These are phyloP conservation scores for Stenopsyche tienmushanensis DNA, from an alignment of 1,140 invertebrate genomes.

Conservation along the genomic window DNA sequence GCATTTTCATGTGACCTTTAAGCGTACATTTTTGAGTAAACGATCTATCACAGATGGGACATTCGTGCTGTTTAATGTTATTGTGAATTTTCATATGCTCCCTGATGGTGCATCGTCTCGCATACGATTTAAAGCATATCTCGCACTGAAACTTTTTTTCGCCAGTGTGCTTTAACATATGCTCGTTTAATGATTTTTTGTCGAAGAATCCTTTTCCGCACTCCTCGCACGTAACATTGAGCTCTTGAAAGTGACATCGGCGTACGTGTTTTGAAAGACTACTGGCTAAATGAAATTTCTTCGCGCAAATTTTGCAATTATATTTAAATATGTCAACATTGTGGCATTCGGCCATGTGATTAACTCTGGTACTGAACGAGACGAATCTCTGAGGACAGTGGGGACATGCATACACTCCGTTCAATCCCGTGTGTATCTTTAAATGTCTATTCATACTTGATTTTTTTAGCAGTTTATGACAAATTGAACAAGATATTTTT, in stretches of 20 bases:
- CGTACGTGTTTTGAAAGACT: slow-evolving; percentile 51
- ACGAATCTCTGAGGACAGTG: slow-evolving; percentile 57
- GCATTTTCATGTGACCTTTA: slow-evolving; percentile 49
- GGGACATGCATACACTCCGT: slow-evolving; percentile 43
- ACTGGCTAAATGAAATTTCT: slow-evolving; percentile 48
- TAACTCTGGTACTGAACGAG: slow-evolving; percentile 50
- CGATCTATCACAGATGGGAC: slow-evolving; percentile 10
- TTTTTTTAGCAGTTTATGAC: slow-evolving; percentile 18
- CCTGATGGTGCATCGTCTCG: slow-evolving; percentile 67
- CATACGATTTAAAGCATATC: slow-evolving; percentile 63
- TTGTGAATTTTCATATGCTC: slow-evolving; percentile 64
- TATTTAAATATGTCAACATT: slow-evolving; percentile 47
- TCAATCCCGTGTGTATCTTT: slow-evolving; percentile 28
- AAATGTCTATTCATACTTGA: slow-evolving; percentile 30
- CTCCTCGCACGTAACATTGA: slow-evolving; percentile 48
- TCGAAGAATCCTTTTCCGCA: slow-evolving; percentile 51
- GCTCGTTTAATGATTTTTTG: slow-evolving; percentile 45
- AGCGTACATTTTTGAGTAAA: slow-evolving; percentile 51
- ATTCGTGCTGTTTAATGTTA: slow-evolving; percentile 19
- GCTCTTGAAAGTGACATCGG: slow-evolving; percentile 50
- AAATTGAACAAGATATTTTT: slow-evolving; percentile 11
- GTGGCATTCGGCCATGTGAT: slow-evolving; percentile 52
- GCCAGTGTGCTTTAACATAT: slow-evolving; percentile 66
- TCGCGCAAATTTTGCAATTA: slow-evolving; percentile 48
- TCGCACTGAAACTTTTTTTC: slow-evolving; percentile 62